Evolutionary conservation across 2,888 invertebrate genomes (phyloP).

Genomic region (Rapana venosa): DNA sequence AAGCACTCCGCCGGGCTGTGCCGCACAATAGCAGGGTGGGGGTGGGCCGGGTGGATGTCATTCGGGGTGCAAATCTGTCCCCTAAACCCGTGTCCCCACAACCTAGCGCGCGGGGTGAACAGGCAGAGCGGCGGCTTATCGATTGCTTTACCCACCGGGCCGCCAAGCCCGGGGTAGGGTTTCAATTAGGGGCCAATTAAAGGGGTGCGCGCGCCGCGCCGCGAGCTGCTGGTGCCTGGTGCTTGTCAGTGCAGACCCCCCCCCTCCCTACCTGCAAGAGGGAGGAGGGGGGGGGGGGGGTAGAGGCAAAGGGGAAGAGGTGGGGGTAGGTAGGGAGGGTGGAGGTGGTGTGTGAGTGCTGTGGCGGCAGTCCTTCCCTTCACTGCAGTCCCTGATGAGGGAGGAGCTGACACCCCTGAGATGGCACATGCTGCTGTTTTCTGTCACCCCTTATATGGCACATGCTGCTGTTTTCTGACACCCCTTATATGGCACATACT

Average conservation of each 20-base stretch:
- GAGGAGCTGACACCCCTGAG: no score
- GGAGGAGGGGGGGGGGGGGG: not conserved
- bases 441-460: no score
- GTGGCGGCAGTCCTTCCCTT: no score
- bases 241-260: slow-evolving; percentile 28
- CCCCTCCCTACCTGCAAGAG: not conserved
- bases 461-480: no score
- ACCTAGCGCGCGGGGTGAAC: not conserved
- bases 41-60: not conserved
- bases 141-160: slow-evolving; percentile 34
- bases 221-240: slow-evolving; percentile 23
- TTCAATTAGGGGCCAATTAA: slow-evolving; percentile 40
- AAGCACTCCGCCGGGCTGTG: not conserved
- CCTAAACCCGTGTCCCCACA: slow-evolving; percentile 22
- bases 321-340: not conserved
- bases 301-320: not conserved
- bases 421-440: no score
- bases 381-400: no score
- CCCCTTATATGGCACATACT: no score
- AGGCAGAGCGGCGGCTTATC: slow-evolving; percentile 34
- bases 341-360: no score
- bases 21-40: not conserved
- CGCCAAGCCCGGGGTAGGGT: slow-evolving; percentile 25
- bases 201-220: not conserved
- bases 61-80: slow-evolving; percentile 41